Evolutionary conservation across 2,888 invertebrate species (phyloP).

Genomic region (Limnephilus auricula): DNA sequence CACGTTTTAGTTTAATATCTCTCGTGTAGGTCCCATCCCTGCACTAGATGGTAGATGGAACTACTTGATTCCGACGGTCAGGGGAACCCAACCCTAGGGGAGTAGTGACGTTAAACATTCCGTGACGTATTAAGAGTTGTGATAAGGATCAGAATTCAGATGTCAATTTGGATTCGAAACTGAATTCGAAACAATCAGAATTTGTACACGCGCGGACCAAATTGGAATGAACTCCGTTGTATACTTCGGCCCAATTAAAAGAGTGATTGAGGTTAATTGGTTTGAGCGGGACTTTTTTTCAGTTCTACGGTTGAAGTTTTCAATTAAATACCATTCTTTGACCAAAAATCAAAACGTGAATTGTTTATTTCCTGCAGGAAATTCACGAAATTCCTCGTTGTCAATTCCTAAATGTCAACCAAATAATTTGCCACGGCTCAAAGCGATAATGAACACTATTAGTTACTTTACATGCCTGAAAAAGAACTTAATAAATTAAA

Average conservation of each 20-base stretch:
- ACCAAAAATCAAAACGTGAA: background rate
- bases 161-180: constrained; percentile 40
- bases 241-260: constrained; percentile 37
- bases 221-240: constrained; percentile 9
- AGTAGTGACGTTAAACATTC: constrained; percentile 13
- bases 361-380: background rate
- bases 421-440: background rate
- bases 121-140: constrained; percentile 47
- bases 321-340: background rate
- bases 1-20: constrained; percentile 66
- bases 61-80: constrained; percentile 13
- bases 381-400: background rate
- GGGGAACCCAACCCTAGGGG: constrained; percentile 7
- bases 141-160: constrained; percentile 44
- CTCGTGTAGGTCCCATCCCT: constrained; percentile 59
- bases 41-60: constrained; percentile 39
- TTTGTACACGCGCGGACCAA: constrained; percentile 17
- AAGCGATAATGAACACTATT: background rate
- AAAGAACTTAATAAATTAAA: background rate
- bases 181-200: constrained; percentile 37
- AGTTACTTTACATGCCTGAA: background rate
- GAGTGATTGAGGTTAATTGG: constrained; percentile 48
- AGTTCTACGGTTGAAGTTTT: background rate
- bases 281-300: constrained; percentile 14
- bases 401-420: background rate